Conservation (phyloP, 2,888 invertebrate genomes). For the Drepanosiphum platanoidis region DNA sequence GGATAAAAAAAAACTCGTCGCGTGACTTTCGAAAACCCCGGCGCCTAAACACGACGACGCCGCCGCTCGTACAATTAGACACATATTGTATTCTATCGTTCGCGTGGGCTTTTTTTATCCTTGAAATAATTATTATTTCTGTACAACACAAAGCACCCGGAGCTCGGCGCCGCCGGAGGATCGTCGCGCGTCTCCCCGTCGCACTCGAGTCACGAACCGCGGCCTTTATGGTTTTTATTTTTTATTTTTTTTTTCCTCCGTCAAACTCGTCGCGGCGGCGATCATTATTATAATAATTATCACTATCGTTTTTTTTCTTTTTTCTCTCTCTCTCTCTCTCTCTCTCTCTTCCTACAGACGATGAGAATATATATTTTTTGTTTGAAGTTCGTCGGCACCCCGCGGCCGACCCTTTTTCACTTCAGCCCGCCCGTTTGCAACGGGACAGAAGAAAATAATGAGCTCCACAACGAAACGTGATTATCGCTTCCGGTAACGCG, state of each 20-base stretch:
- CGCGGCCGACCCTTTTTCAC: too few relatives aligned
- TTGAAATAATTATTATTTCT: neutral
- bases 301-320: neutral
- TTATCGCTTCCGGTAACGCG: neutral
- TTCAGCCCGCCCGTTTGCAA: neutral
- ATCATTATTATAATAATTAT: neutral
- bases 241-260: too few relatives aligned
- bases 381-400: neutral
- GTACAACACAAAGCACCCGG: neutral
- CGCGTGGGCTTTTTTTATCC: neutral
- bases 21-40: too few relatives aligned
- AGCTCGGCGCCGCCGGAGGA: neutral
- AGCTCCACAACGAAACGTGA: neutral
- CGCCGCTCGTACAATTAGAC: neutral
- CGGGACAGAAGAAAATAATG: slow-evolving; percentile 1
- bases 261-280: neutral
- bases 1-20: too few relatives aligned
- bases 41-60: too few relatives aligned
- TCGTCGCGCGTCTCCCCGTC: neutral
- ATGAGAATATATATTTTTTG: neutral
- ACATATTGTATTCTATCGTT: neutral
- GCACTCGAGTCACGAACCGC: neutral
- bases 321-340: neutral
- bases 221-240: too few relatives aligned
- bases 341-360: neutral